Base-by-base conservation (phyloP, 2,113 vertebrate genomes). In the Microtus richardsoni region DNA sequence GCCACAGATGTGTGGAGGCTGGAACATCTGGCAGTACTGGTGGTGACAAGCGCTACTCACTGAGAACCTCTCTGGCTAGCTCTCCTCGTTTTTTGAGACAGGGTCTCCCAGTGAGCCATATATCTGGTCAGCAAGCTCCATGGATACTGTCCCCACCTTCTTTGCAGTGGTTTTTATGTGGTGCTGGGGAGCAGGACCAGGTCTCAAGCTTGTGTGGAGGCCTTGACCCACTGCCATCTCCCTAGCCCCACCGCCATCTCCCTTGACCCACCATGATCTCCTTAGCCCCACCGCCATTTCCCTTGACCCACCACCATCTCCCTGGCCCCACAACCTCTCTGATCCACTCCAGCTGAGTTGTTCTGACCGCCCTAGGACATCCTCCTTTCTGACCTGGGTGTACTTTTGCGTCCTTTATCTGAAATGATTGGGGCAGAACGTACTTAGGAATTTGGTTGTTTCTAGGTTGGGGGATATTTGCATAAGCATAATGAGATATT, bases 171-270 rank as follows among this genome's bases (percentile, higher is more conserved):
- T 71, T 17, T 71, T 71, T 39, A 21, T 71, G 36, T 71, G 70
- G 17, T 71, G 68, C 68, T n/a, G 68, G 70, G 70, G 70, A n/a
- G 36, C 36, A n/a, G 70, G 36, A 21, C 5, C 17, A 21, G 68
- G 36, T n/a, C 17, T 71, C 70, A n/a, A 7, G 30, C 30, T 68
- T 68, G 66, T 36, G 10, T 33, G 49, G 17, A 5, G 12, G 17
- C 77, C 17, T 12, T 54, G 77, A 36, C 30, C 77, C 19, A 36
- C 49, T 12, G 49, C 33, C 78, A 58, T 58, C 10, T 79, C 11
- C 22, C 54, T 54, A 1, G 16, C 0, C 16, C 78, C 36, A 1
- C 4, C 10, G 1, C 47, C 47, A 49, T 49, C 2, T 49, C 47
- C 47, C 47, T 49, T 0, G 47, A 6, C 44, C 6, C 44, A 47